Base-by-base conservation (phyloP, 1,140 invertebrate species). In the Drosophila novamexicana region DNA sequence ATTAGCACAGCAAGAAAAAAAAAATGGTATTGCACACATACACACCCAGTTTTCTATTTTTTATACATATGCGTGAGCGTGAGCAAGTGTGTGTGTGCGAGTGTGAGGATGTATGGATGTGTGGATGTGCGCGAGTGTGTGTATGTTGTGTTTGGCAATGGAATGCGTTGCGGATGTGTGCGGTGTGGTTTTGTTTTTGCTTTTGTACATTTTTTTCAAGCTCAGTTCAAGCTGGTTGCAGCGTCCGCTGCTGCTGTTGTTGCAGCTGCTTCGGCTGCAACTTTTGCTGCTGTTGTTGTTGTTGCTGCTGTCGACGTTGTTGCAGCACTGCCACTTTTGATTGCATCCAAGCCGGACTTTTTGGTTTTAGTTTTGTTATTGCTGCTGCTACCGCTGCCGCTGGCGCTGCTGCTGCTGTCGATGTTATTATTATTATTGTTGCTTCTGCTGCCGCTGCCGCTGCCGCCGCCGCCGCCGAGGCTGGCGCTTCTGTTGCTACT, bases 121-220 rank as follows among this genome's bases (percentile, higher is more conserved):
- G 32, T 1, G 10, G 22, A 22, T 67, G 18, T 36, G 16, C 54
- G 40, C 8, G 18, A 18, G 7, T 32, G 32, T 40, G 37, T 32
- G 22, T 14, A 0, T 32, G 37, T n/a, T n/a, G 7, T 57, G 10
- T 40, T 7, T 42, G 54, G 42, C 16, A 32, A 50, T 72, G 69
- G 69, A 72, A 72, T 72, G 69, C 53, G 53, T 57, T 66, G 69
- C 34, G 40, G 16, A 47, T 72, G 53, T 16, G 18, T 56, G 50
- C 22, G 53, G 22, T 66, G 68, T 50, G 56, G 16, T 45, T 29
- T 61, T 54, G 12, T 57, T 49, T 42, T 50, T 64, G 34, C 10
- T 50, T 70, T 73, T 73, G 70, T 73, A 73, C 70, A 73, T 68
- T 66, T 52, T 37, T 67, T 39, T 36, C 22, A 36, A 65, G 53